Conservation (phyloP, 1,140 invertebrate species). For the Paralvinella palmiformis region DNA sequence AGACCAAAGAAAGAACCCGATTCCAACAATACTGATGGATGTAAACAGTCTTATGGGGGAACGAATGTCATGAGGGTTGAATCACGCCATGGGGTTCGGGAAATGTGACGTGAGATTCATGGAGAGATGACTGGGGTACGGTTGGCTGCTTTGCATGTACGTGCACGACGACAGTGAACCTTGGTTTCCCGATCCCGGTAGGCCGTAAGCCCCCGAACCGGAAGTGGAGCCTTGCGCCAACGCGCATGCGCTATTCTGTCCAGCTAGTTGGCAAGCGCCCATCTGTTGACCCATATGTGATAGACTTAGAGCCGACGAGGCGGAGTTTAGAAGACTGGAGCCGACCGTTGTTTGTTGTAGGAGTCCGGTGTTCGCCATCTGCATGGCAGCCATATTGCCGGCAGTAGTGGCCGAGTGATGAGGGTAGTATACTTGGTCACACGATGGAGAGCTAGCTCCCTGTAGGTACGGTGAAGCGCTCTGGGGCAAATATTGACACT, state of each 20-base stretch:
- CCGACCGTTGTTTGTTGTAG: not conserved
- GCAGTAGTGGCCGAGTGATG: conserved; percentile 1
- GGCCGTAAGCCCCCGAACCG: not conserved
- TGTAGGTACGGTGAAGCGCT: not conserved
- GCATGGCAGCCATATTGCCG: not conserved
- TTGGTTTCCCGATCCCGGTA: no score
- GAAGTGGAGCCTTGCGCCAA: not conserved
- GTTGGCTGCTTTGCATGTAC: conserved; percentile 4
- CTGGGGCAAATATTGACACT: not conserved
- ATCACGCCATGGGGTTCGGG: not conserved
- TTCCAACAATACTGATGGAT: no score
- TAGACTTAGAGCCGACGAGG: not conserved
- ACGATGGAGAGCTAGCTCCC: not conserved
- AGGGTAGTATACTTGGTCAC: conserved; percentile 11
- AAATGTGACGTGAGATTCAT: conserved; percentile 3
- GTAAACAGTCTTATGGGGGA: not conserved
- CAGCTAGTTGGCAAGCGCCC: not conserved
- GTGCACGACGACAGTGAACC: conserved; percentile 8
- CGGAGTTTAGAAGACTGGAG: not conserved
- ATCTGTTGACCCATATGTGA: not conserved
- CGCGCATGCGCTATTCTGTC: conserved; percentile 2
- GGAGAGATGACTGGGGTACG: not conserved
- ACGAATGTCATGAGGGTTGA: not conserved
- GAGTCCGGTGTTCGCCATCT: not conserved
- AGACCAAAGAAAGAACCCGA: no score